These are phyloP conservation scores for Tipula vernalis DNA, from an alignment of 2,888 invertebrate genomes.

Conservation along the genomic window DNA sequence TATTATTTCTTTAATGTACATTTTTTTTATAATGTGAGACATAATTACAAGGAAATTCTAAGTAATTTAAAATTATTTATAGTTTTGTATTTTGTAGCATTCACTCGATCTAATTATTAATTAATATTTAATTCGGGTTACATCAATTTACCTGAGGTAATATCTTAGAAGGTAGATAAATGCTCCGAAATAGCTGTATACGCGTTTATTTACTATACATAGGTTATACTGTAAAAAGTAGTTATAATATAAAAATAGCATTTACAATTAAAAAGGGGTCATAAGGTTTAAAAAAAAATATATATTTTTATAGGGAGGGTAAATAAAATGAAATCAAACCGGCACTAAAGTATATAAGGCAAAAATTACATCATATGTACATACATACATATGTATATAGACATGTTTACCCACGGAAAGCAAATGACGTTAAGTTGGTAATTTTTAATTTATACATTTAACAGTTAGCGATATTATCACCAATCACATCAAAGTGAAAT, in stretches of 20 bases:
- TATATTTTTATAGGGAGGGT: background rate
- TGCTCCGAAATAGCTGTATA: background rate
- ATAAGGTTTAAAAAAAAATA: background rate
- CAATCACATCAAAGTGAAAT: too few relatives aligned
- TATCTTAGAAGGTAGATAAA: too few relatives aligned
- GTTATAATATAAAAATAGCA: background rate
- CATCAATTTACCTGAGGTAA: too few relatives aligned
- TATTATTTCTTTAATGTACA: background rate
- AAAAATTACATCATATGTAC: background rate
- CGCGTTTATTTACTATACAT: too few relatives aligned
- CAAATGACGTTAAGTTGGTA: too few relatives aligned
- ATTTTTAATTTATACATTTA: too few relatives aligned
- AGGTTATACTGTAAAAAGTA: background rate
- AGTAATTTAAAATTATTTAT: background rate
- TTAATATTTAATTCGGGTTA: background rate
- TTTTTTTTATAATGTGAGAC: background rate
- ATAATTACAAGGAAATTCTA: background rate
- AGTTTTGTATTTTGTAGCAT: background rate
- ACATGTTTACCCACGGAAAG: too few relatives aligned
- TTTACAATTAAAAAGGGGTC: background rate
- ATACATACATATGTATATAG: too few relatives aligned
- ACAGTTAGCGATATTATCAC: too few relatives aligned
- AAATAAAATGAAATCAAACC: background rate
- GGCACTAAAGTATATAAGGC: background rate
- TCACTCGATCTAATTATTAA: background rate